Evolutionary conservation across 2,113 vertebrate species (phyloP).

Genomic region (Dasyurus viverrinus): DNA sequence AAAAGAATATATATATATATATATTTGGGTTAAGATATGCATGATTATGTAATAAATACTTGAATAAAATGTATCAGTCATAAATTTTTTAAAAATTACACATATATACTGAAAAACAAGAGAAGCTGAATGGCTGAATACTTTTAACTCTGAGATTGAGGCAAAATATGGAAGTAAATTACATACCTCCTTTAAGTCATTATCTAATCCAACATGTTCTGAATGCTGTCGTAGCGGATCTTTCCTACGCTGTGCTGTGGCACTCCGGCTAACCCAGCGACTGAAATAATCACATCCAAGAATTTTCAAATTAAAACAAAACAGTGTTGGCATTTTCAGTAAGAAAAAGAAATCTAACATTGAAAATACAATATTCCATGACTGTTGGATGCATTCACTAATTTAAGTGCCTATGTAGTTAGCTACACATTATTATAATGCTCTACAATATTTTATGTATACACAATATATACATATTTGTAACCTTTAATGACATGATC

Average conservation of each 20-base stretch:
- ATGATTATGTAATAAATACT: not conserved
- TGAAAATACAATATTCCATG: not conserved
- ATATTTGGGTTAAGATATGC: not conserved
- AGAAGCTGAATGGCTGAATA: not conserved
- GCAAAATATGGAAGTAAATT: not conserved
- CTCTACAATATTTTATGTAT: not conserved
- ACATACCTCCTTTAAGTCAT: slow-evolving; percentile 92
- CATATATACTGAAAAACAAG: not conserved
- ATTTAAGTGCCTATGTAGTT: not conserved
- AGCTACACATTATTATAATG: not conserved
- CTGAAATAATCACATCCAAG: slow-evolving; percentile 52
- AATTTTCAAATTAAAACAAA: not conserved
- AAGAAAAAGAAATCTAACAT: not conserved
- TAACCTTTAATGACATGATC: not conserved
- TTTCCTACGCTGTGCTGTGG: slow-evolving; percentile 88
- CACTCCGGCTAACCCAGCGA: slow-evolving; percentile 93
- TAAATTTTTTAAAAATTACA: not conserved
- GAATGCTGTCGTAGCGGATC: slow-evolving; percentile 89
- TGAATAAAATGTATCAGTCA: not conserved
- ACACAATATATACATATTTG: not conserved
- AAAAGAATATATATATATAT: not conserved
- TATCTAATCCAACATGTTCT: slow-evolving; percentile 90
- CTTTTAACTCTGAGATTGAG: not conserved
- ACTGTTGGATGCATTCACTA: not conserved
- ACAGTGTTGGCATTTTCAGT: not conserved